phyloP scores from a whole-genome alignment of 2,888 invertebrate species.

The Venustoraphidia nigricollis region DNA sequence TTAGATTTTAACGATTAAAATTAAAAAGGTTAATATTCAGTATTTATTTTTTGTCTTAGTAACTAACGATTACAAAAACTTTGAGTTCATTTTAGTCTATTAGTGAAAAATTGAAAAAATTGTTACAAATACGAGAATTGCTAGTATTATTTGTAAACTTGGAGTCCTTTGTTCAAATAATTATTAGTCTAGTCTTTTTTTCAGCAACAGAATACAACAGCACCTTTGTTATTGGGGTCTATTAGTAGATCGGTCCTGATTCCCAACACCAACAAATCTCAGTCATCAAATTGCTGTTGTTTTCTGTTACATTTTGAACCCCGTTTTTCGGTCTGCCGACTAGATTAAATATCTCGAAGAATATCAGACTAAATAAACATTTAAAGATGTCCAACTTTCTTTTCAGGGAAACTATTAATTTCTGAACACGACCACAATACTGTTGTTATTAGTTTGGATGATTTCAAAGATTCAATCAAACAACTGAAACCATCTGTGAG shows the following conservation, averaged over 20 bases:
- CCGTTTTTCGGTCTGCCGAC: too few relatives aligned
- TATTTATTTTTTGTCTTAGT: too few relatives aligned
- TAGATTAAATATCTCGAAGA: neutral
- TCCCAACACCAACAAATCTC: neutral
- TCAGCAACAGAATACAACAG: conserved; percentile 8
- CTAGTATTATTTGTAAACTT: too few relatives aligned
- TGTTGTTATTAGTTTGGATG: conserved; percentile 44
- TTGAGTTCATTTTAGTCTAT: too few relatives aligned
- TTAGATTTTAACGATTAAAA: too few relatives aligned
- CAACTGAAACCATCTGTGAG: conserved; percentile 57
- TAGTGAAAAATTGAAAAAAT: too few relatives aligned
- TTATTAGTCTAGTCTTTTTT: conserved; percentile 13
- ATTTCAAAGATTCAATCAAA: conserved; percentile 44
- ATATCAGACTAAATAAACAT: neutral
- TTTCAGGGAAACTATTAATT: neutral
- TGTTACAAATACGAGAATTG: too few relatives aligned
- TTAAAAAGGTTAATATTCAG: too few relatives aligned
- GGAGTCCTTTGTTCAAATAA: too few relatives aligned
- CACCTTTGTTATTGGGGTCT: conserved; percentile 2
- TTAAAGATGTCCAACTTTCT: neutral
- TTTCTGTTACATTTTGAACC: too few relatives aligned
- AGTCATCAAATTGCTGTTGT: too few relatives aligned
- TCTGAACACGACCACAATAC: conserved; percentile 25
- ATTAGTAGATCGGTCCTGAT: neutral
- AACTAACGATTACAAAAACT: too few relatives aligned